Evolutionary conservation across 2,113 vertebrate species (phyloP).

Genomic region (Stomatorhinus ivindoensis): DNA sequence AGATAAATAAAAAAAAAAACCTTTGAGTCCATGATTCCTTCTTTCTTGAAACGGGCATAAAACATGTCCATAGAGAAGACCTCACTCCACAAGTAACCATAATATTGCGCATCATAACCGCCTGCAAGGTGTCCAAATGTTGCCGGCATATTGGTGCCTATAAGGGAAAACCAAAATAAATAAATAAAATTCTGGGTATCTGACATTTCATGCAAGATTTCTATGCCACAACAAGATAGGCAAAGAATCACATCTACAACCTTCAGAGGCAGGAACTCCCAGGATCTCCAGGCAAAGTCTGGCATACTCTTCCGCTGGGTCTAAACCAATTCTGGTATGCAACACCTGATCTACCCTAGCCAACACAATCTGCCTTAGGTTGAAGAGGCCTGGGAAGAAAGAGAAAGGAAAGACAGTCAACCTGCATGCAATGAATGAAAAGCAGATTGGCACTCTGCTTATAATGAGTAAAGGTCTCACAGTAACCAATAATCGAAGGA

Average conservation of each 20-base stretch:
- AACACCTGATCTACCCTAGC: constrained; percentile 89
- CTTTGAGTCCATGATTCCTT: constrained; percentile 73
- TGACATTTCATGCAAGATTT: background rate
- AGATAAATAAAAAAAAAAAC: constrained; percentile 55
- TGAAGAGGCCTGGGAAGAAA: constrained; percentile 74
- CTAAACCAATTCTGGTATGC: constrained; percentile 69
- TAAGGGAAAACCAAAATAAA: background rate
- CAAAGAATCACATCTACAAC: constrained; percentile 41
- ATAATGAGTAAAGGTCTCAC: background rate
- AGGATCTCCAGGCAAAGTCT: constrained; percentile 75
- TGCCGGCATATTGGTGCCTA: constrained; percentile 93
- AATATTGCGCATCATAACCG: constrained; percentile 94
- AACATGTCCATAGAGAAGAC: constrained; percentile 99
- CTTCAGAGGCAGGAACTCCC: constrained; percentile 79
- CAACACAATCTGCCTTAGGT: constrained; percentile 89
- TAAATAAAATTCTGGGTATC: background rate
- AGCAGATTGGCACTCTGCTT: background rate
- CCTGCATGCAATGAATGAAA: background rate
- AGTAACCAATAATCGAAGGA: background rate
- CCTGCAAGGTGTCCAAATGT: constrained; percentile 91
- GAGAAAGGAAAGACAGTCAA: background rate
- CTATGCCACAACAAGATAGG: background rate
- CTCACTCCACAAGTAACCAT: constrained; percentile 96
- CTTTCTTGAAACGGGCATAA: constrained; percentile 83
- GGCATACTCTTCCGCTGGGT: constrained; percentile 77